Evolutionary conservation across 2,888 invertebrate species (phyloP).

Genomic region (Escarpia spicata): DNA sequence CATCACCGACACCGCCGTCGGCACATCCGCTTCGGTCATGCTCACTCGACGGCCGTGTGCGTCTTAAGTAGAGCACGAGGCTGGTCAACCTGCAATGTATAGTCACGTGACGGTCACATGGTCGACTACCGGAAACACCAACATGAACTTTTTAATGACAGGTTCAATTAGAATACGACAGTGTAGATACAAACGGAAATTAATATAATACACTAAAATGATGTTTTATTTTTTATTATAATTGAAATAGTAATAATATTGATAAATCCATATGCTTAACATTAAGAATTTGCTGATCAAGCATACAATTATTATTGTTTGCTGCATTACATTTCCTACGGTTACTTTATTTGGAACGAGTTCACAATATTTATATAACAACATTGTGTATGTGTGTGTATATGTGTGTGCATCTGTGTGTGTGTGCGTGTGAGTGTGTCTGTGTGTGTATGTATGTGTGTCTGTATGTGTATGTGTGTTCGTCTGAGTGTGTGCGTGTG

Average conservation of each 20-base stretch:
- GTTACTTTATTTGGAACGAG: not conserved
- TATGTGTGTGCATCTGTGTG: not conserved
- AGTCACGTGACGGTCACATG: too few relatives aligned
- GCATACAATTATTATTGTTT: not conserved
- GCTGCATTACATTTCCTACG: not conserved
- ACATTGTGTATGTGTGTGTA: not conserved
- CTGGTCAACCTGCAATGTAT: constrained; percentile 35
- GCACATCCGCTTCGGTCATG: not conserved
- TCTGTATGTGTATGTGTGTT: not conserved
- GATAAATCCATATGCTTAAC: not conserved
- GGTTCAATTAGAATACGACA: not conserved
- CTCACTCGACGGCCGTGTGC: constrained; percentile 35
- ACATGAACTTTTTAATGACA: not conserved
- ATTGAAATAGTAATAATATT: too few relatives aligned
- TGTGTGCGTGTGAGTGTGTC: not conserved
- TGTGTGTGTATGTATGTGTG: not conserved
- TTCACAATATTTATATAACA: not conserved
- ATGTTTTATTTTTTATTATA: too few relatives aligned
- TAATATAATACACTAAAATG: constrained; percentile 8
- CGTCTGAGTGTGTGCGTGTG: not conserved
- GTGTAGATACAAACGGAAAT: not conserved
- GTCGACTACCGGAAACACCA: not conserved
- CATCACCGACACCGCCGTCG: not conserved
- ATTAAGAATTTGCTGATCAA: not conserved
- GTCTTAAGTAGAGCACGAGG: constrained; percentile 35